Percentiles rank a stretch among this genome's conserved stretches.
Evolutionary conservation across 2,797 vertebrate species (phyloP).

Genomic region (Allobates femoralis): DNA sequence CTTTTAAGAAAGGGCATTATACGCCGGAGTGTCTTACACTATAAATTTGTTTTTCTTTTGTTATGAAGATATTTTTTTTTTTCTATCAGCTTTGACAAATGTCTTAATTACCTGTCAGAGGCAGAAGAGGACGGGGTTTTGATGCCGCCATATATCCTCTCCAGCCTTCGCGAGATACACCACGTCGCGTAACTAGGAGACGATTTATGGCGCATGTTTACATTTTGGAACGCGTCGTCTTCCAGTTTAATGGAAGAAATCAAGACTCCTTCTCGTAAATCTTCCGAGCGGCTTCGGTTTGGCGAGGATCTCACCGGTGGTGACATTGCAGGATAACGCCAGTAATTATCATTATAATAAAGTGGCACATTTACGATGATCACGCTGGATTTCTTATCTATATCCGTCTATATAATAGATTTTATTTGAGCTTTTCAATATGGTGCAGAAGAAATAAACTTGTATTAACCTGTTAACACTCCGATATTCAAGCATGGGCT

Average conservation of each 20-base stretch:
- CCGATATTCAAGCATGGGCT: not conserved
- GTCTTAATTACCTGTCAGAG: slow-evolving; percentile 56
- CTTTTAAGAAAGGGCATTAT: not conserved
- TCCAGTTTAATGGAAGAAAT: slow-evolving; percentile 53
- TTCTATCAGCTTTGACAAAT: slow-evolving; percentile 27
- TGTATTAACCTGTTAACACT: not conserved
- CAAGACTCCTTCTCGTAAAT: slow-evolving; percentile 29
- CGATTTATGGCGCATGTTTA: slow-evolving; percentile 44
- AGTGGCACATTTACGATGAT: not conserved
- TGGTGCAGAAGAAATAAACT: not conserved
- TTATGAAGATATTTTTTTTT: slow-evolving; percentile 15
- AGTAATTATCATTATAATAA: slow-evolving; percentile 38
- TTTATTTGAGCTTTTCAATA: not conserved
- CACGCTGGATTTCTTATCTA: not conserved
- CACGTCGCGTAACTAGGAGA: not conserved
- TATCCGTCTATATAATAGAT: not conserved
- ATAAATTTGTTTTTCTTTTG: slow-evolving; percentile 49
- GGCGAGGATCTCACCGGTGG: slow-evolving; percentile 13
- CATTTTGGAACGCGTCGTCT: slow-evolving; percentile 3
- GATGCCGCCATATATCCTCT: slow-evolving; percentile 36
- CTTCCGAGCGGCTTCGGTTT: not conserved
- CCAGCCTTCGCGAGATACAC: slow-evolving; percentile 44
- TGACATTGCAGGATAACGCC: slow-evolving; percentile 29
- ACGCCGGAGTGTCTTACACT: not conserved
- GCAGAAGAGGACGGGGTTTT: slow-evolving; percentile 8